Evolutionary conservation across 2,797 vertebrate genomes (phyloP), one percentile per base, ranked within the genome.

Genomic region (Rhodeus uyekii): DNA sequence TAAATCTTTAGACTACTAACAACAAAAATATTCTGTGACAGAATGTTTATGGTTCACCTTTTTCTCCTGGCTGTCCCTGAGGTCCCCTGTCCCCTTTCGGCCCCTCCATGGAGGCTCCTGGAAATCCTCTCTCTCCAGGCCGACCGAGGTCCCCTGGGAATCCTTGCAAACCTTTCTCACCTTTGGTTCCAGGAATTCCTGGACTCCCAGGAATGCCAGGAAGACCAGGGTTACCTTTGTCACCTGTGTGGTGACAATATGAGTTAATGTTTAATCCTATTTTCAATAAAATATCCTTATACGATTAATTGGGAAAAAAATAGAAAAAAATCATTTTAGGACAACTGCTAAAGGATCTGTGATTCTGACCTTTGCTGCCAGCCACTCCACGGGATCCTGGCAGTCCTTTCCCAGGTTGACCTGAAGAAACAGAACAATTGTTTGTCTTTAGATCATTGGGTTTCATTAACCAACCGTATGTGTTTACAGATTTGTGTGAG

Each of bases 161-260:
- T 38, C 98, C 98, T 58, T 82, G 5, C 76, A 92, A 87, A 53
- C 98, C 98, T 89, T 94, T 96, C 12, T 98, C 97, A 7, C 98
- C 98, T 94, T 97, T 99, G 82, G 91, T 74, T 29, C 98, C 98
- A 78, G 97, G 95, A 71, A 98, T 88, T 63, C 98, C 98, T 0
- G 97, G 90, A 8, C 89, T 95, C 65, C 98, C 98, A 1, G 97
- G 94, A 72, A 93, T 91, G 68, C 98, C 98, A 24, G 98, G 97
- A 77, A 97, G 91, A 16, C 98, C 98, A 83, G 93, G 89, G 2
- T 93, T 93, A 0, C 98, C 98, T 93, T 96, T 97, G 0, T 94
- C 91, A 92, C 98, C 98, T 99, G 89, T n/a, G 80, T 38, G 82
- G 9, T 2, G 9, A 85, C 29, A 36, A 60, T n/a, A n/a, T 63